Base-by-base conservation (phyloP, 1,140 invertebrate genomes). In the Watersipora subatra region DNA sequence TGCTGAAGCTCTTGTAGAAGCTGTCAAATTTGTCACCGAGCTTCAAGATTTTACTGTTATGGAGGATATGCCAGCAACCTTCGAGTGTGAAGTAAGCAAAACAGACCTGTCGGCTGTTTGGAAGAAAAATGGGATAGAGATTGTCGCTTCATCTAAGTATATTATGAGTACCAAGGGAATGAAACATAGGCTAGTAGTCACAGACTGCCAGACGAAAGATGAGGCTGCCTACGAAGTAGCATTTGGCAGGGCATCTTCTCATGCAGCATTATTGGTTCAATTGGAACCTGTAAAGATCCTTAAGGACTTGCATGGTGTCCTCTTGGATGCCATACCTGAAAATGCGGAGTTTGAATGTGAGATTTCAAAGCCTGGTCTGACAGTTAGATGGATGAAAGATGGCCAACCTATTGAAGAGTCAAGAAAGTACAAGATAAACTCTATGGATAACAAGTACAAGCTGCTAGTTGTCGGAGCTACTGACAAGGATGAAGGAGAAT, bases 401-500 rank as follows among this genome's bases (percentile, higher is more conserved):
- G 85, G 85, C 7, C 80, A 85, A 55, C 84, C 84, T 67, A 61
- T 76, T 28, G 34, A 25, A 19, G 28, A 26, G 12, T 7, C 28
- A 22, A 65, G 30, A 28, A 65, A 65, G 28, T 65, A 65, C 27
- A 63, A 63, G 22, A 63, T 63, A 29, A 20, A 29, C 17, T 28
- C 27, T 29, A 25, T 19, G 3, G 62, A 30, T 17, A 63, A 55
- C 3, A n/a, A 22, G 56, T 88, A 91, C 74, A 89, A 87, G 70
- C 83, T 97, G 1, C 87, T 89, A 1, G 89, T 97, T 0, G 86
- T 88, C 71, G 90, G 94, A 71, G 88, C 96, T 0, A 94, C 88
- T 78, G 90, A 91, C 1, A 93, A 96, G 78, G 94, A 97, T 80
- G 92, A 92, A 20, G 94, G 97, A 78, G 93, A 97, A 77, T 98